Base-by-base conservation (phyloP, 2,888 invertebrate species). In the Lucinisca nassula region DNA sequence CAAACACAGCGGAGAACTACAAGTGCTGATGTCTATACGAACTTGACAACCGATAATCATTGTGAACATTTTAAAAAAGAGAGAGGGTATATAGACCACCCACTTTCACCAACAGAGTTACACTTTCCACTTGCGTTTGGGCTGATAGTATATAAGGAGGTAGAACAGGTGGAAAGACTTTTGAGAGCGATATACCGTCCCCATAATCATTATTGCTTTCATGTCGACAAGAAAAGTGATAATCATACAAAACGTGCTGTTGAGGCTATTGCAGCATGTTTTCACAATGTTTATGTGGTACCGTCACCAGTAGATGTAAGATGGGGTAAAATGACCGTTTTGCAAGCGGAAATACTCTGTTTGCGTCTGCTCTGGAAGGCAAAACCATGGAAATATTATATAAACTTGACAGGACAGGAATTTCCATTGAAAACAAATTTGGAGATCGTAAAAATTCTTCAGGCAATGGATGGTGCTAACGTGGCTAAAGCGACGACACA, bases 181-280 rank as follows among this genome's bases (percentile, higher is more conserved):
- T 80, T 96, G 4, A 78, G 95, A 17, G 88, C 94, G 0, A 94
- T 96, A 35, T 96, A 95, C 85, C 92, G 94, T 61, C 95, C 95
- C 0, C 95, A 95, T 75, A 96, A 96, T 82, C 78, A 91, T 40
- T 96, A 95, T 85, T 96, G 96, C 86, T 88, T 96, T 40, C 96
- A 96, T 78, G 91, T 96, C 0, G 96, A 96, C 82, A 85, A 79
- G 14, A 95, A 95, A 89, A 89, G 94, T 3, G 37, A 89, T 0
- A 38, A 88, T 1, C 51, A 87, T 1, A 74, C 93, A 24, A 91
- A 91, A 58, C 73, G 87, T 14, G 91, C 94, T 1, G 79, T 95
- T 37, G 77, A 82, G 40, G 79, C 79, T 2, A 92, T 95, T 6
- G 92, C 88, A 0, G 79, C 78, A 17, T 95, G 96, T 88, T 95